These are phyloP conservation scores for Drosophila persimilis DNA, from an alignment of 1,140 invertebrate genomes.

Conservation along the genomic window DNA sequence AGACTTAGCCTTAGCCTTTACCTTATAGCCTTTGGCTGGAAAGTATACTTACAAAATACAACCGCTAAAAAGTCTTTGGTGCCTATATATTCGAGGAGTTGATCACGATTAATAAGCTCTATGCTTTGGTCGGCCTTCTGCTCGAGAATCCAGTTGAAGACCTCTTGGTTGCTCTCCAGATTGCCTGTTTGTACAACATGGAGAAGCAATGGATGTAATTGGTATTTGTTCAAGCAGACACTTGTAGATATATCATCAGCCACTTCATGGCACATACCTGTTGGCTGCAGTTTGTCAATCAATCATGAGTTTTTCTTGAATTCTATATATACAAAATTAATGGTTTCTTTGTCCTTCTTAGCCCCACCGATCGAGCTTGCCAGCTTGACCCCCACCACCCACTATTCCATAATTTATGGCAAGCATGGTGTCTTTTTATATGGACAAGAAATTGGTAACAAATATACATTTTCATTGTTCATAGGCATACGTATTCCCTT, in stretches of 20 bases:
- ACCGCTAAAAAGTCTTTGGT: conserved; percentile 96
- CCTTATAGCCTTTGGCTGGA: conserved; percentile 33
- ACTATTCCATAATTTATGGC: conserved; percentile 9
- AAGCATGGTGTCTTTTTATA: neutral
- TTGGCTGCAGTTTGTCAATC: conserved; percentile 78
- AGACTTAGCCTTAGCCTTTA: conserved; percentile 40
- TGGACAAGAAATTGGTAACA: neutral
- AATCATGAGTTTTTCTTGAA: conserved; percentile 53
- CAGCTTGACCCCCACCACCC: conserved; percentile 7
- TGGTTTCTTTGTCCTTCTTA: conserved; percentile 8
- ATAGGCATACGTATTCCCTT: neutral
- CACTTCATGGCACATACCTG: conserved; percentile 67
- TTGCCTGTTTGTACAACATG: conserved; percentile 87
- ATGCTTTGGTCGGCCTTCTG: conserved; percentile 97
- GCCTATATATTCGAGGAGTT: conserved; percentile 93
- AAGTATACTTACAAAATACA: conserved; percentile 92
- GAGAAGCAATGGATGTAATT: conserved; percentile 11
- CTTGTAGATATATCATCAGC: conserved; percentile 6
- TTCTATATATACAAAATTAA: conserved; percentile 13
- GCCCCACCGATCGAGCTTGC: conserved; percentile 9
- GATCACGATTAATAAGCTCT: conserved; percentile 94
- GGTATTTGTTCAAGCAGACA: neutral
- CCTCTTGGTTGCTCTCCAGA: conserved; percentile 92
- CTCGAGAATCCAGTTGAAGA: conserved; percentile 94
- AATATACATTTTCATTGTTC: neutral